Evolutionary conservation across 2,888 invertebrate genomes (phyloP).

Genomic region (Thymelicus sylvestris): DNA sequence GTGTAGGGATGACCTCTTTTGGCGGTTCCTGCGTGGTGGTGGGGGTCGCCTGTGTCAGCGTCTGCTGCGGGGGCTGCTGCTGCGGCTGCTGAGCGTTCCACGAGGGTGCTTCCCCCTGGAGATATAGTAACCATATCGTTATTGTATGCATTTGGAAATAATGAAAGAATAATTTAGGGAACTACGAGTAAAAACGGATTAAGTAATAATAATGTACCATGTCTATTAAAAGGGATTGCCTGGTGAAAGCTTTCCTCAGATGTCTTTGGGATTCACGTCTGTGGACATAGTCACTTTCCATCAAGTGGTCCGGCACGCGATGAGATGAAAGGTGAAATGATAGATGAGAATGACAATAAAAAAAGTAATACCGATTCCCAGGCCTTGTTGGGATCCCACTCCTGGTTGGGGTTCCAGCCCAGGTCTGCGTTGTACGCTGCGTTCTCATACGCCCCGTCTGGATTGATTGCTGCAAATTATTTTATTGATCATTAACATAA

Average conservation of each 20-base stretch:
- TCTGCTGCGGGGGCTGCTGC: slow-evolving; percentile 41
- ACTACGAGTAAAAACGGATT: too few relatives aligned
- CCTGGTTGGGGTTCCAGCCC: slow-evolving; percentile 83
- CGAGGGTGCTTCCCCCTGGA: neutral
- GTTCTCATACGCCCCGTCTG: slow-evolving; percentile 75
- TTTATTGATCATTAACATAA: too few relatives aligned
- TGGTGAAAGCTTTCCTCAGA: too few relatives aligned
- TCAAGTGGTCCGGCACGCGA: too few relatives aligned
- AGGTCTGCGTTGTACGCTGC: slow-evolving; percentile 78
- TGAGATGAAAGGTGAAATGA: too few relatives aligned
- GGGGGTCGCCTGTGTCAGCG: slow-evolving; percentile 39
- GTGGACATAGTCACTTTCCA: too few relatives aligned
- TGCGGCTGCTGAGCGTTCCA: slow-evolving; percentile 16
- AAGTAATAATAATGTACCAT: too few relatives aligned
- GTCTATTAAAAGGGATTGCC: too few relatives aligned
- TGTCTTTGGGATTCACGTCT: too few relatives aligned
- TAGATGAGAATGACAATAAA: neutral
- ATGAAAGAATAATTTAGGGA: too few relatives aligned
- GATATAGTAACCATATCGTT: slow-evolving; percentile 9
- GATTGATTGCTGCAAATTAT: slow-evolving; percentile 62
- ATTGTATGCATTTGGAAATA: too few relatives aligned
- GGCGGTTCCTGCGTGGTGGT: neutral
- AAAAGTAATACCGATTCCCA: slow-evolving; percentile 54
- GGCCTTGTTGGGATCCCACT: slow-evolving; percentile 76
- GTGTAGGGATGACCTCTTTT: neutral